These are phyloP conservation scores for Xyliphius kryptos DNA, from an alignment of 2,113 vertebrate species.

Conservation along the genomic window DNA sequence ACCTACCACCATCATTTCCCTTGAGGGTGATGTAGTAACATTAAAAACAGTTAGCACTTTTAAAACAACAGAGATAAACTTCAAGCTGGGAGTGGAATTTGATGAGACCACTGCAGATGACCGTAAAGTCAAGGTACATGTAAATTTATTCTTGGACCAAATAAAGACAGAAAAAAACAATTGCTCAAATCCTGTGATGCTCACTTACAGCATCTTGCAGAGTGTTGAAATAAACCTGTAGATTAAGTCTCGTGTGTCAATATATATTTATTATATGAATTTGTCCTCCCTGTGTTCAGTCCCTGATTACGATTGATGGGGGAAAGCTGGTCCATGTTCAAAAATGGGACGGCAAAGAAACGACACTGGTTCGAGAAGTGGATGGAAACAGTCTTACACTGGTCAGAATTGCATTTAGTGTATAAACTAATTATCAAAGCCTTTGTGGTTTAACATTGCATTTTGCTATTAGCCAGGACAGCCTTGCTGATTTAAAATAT, in stretches of 20 bases:
- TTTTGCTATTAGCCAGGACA: background rate
- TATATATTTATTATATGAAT: no score
- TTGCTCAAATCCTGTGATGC: no score
- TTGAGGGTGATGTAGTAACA: conserved; percentile 61
- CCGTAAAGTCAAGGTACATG: conserved; percentile 84
- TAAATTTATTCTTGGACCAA: no score
- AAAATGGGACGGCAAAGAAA: conserved; percentile 88
- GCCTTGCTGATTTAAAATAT: no score
- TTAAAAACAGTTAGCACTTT: conserved; percentile 84
- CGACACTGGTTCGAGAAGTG: conserved; percentile 77
- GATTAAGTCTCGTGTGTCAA: no score
- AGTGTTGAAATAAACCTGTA: no score
- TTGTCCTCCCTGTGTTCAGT: conserved; percentile 59
- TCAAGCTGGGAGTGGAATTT: conserved; percentile 79
- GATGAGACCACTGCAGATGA: conserved; percentile 88
- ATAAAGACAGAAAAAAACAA: no score
- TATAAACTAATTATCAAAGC: no score
- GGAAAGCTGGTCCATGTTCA: conserved; percentile 83
- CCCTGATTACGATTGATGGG: conserved; percentile 70
- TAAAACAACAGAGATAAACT: conserved; percentile 82
- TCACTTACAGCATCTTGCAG: no score
- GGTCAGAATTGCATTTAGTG: background rate
- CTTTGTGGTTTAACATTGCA: background rate
- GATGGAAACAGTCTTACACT: conserved; percentile 61
- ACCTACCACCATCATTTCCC: conserved; percentile 81